These are phyloP conservation scores for Deroplatys truncata DNA, from an alignment of 2,888 invertebrate genomes.

Conservation along the genomic window DNA sequence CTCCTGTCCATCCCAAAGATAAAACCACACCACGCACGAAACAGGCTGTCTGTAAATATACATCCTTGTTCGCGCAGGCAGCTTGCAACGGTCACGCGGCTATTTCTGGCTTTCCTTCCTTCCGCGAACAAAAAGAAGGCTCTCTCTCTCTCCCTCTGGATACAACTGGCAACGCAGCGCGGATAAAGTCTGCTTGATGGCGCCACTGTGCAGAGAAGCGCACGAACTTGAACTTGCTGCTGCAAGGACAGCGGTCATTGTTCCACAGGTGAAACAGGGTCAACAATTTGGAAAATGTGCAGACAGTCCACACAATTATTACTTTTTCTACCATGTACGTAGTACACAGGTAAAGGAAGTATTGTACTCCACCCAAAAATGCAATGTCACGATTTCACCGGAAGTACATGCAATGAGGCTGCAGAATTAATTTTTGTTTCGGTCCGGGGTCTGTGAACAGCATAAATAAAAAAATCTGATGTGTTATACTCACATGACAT, in stretches of 20 bases:
- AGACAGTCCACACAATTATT: too few species aligned
- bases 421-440: too few species aligned
- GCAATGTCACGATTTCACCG: too few species aligned
- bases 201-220: not conserved
- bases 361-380: too few species aligned
- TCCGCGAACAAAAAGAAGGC: not conserved
- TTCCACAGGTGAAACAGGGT: not conserved
- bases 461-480: too few species aligned
- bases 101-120: not conserved
- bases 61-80: not conserved
- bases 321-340: too few species aligned
- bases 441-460: too few species aligned
- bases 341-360: too few species aligned
- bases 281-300: not conserved
- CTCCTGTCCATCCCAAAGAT: not conserved
- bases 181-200: not conserved
- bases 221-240: not conserved
- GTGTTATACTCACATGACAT: too few species aligned
- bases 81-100: not conserved
- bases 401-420: too few species aligned
- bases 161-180: not conserved
- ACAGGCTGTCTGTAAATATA: not conserved
- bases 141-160: not conserved
- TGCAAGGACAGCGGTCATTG: not conserved
- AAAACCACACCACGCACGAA: not conserved